A percentile compares a stretch with the other conserved stretches of the same genome.
Conservation (phyloP, 2,888 invertebrate species). For the Mesorhabditis spiculigera region DNA sequence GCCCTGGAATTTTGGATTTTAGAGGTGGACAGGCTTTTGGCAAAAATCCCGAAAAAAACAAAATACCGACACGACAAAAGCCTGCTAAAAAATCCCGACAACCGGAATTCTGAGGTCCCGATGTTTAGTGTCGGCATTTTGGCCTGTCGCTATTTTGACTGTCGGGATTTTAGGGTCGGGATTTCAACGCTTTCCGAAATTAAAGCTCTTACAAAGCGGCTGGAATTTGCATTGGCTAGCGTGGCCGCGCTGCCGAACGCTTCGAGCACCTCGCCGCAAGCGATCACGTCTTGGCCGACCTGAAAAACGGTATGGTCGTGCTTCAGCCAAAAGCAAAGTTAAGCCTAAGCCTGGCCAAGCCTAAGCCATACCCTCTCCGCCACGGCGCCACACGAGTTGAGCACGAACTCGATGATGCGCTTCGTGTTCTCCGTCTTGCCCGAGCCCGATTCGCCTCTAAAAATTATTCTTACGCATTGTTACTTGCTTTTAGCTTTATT, state of each 20-base stretch:
- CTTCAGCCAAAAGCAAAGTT: background rate
- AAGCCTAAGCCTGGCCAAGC: constrained; percentile 4
- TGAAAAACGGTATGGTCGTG: background rate
- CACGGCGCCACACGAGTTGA: constrained; percentile 23
- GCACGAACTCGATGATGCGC: constrained; percentile 63
- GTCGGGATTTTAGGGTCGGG: too few relatives aligned
- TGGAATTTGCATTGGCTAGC: constrained; percentile 53
- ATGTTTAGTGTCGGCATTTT: too few relatives aligned
- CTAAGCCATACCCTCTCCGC: constrained; percentile 14
- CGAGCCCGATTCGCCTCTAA: constrained; percentile 67
- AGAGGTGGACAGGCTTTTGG: background rate
- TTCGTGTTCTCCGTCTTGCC: constrained; percentile 67
- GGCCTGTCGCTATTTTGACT: too few relatives aligned
- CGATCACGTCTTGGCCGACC: constrained; percentile 18
- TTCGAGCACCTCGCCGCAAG: constrained; percentile 40
- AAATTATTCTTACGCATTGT: constrained; percentile 14
- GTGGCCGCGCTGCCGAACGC: constrained; percentile 56
- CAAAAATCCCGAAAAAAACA: background rate
- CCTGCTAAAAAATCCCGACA: too few relatives aligned
- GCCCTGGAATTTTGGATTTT: constrained; percentile 30
- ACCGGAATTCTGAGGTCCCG: too few relatives aligned
- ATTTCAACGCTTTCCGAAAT: background rate
- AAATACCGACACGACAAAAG: background rate
- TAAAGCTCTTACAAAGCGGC: constrained; percentile 43
- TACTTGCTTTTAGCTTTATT: constrained; percentile 4